phyloP scores from a whole-genome alignment of 2,797 vertebrate species.

The Graptemys geographica region DNA sequence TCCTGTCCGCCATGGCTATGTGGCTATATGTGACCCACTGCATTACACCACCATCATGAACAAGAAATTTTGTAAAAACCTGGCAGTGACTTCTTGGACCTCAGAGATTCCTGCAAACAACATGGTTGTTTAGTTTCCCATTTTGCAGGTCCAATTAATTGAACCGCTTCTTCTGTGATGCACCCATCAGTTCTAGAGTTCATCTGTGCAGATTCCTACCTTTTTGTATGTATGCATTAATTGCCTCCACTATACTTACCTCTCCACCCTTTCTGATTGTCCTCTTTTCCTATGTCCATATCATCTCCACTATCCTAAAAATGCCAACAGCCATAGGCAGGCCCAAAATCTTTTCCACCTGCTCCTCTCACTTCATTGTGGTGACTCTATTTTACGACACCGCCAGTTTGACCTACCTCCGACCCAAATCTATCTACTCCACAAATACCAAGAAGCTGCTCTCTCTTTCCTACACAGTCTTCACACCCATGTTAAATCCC shows the following conservation, averaged over 20 bases:
- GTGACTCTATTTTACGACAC: constrained; percentile 58
- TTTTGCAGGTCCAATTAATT: constrained; percentile 61
- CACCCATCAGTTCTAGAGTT: constrained; percentile 56
- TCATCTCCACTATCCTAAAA: constrained; percentile 46
- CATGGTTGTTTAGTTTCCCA: constrained; percentile 49
- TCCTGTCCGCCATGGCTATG: constrained; percentile 61
- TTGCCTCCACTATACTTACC: constrained; percentile 6
- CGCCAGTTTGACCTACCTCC: constrained; percentile 36
- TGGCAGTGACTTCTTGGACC: constrained; percentile 43
- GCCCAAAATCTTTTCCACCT: constrained; percentile 53
- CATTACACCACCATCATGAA: constrained; percentile 49
- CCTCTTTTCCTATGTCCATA: constrained; percentile 30
- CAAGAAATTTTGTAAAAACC: background rate
- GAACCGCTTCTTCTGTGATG: constrained; percentile 72
- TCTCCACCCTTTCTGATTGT: constrained; percentile 29
- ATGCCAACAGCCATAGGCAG: constrained; percentile 49
- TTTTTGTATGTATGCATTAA: constrained; percentile 49
- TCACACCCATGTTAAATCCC: constrained; percentile 48
- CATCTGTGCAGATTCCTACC: constrained; percentile 52
- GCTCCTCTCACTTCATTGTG: constrained; percentile 52
- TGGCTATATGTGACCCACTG: constrained; percentile 52
- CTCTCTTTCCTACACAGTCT: constrained; percentile 50
- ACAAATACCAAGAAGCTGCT: constrained; percentile 47
- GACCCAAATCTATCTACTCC: constrained; percentile 48
- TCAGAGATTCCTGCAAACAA: constrained; percentile 48